These are phyloP conservation scores for Rhinolophus sinicus DNA, from an alignment of 2,113 vertebrate genomes.

Conservation along the genomic window DNA sequence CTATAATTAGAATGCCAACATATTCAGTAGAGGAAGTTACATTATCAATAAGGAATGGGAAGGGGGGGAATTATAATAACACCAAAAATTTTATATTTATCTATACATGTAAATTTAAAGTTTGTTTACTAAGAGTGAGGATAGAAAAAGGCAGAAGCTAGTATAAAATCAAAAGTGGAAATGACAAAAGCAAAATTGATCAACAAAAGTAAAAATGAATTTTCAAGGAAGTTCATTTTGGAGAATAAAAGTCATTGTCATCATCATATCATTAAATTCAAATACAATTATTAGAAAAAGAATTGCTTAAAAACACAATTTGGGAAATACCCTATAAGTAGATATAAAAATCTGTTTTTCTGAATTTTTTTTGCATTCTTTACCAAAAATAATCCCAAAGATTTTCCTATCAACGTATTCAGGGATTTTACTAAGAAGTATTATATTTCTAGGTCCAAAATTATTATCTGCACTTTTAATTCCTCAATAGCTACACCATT, in stretches of 20 bases:
- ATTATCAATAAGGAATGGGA: background rate
- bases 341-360: background rate
- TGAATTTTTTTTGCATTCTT: background rate
- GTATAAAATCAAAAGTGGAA: background rate
- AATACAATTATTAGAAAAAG: background rate
- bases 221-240: conserved; percentile 35
- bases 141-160: background rate
- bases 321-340: background rate
- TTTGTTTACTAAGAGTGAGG: background rate
- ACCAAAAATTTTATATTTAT: background rate
- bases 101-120: background rate
- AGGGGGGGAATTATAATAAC: background rate
- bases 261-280: background rate
- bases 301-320: background rate
- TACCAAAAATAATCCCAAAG: background rate
- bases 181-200: background rate
- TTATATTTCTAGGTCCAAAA: background rate
- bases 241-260: background rate
- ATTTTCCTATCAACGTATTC: background rate
- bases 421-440: background rate
- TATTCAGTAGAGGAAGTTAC: background rate
- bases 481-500: background rate
- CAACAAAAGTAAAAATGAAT: background rate
- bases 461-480: background rate
- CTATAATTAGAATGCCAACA: background rate